Evolutionary conservation across 2,888 invertebrate genomes (phyloP).

Genomic region (Exephanes ischioxanthus): DNA sequence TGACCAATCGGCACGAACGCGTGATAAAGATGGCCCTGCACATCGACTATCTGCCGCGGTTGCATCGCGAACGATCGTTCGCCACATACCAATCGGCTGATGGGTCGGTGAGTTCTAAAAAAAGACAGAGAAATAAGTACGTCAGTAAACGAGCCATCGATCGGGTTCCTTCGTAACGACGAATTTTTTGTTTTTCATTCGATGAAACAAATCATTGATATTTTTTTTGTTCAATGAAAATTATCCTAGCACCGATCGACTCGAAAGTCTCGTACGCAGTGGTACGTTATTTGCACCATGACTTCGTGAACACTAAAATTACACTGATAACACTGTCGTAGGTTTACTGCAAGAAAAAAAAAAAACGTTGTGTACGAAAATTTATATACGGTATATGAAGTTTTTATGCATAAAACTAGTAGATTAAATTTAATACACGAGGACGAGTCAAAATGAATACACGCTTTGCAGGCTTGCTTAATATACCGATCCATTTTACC

Average conservation of each 20-base stretch:
- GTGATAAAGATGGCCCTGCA: constrained; percentile 77
- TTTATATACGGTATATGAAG: background rate
- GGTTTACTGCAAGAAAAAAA: background rate
- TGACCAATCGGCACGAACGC: constrained; percentile 76
- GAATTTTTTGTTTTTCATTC: background rate
- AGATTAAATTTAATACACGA: no score
- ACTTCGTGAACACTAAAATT: background rate
- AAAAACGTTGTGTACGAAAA: background rate
- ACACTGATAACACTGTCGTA: background rate
- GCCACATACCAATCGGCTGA: constrained; percentile 76
- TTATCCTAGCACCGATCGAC: background rate
- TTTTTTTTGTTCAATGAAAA: background rate
- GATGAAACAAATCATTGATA: background rate
- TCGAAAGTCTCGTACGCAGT: background rate
- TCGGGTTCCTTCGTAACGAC: background rate
- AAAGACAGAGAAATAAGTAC: constrained; percentile 30
- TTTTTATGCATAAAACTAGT: background rate
- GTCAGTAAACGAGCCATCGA: background rate
- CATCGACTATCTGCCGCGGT: constrained; percentile 78
- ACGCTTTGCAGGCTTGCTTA: background rate
- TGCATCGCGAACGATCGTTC: constrained; percentile 77
- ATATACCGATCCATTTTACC: background rate
- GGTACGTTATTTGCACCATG: background rate
- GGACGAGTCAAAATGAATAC: background rate
- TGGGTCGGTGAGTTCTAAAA: constrained; percentile 48